phyloP scores from a whole-genome alignment of 2,113 vertebrate genomes.

The Meles meles region DNA sequence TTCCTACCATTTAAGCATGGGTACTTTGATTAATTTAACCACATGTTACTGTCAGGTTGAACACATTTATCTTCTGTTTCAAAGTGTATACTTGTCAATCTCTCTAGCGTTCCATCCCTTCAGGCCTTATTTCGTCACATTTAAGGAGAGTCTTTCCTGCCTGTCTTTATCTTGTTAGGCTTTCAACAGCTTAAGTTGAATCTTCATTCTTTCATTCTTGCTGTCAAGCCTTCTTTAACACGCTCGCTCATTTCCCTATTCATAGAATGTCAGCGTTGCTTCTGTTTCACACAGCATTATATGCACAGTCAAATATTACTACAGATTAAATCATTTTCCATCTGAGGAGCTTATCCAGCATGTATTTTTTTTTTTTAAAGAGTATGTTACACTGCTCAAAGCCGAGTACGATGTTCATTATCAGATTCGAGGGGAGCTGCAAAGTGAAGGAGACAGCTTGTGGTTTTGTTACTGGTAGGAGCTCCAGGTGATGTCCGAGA shows the following conservation, averaged over 20 bases:
- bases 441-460: neutral
- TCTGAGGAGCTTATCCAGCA: neutral
- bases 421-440: neutral
- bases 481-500: neutral
- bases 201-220: slow-evolving; percentile 83
- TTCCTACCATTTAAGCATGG: slow-evolving; percentile 72
- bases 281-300: neutral
- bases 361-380: neutral
- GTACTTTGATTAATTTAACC: slow-evolving; percentile 89
- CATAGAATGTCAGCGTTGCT: slow-evolving; percentile 74
- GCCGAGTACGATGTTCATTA: neutral
- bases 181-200: slow-evolving; percentile 84
- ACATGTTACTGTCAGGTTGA: slow-evolving; percentile 93
- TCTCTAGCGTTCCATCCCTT: slow-evolving; percentile 89
- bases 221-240: slow-evolving; percentile 81
- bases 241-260: slow-evolving; percentile 82
- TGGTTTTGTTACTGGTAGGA: neutral
- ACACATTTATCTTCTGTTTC: slow-evolving; percentile 88
- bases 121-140: slow-evolving; percentile 87
- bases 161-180: slow-evolving; percentile 87
- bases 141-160: slow-evolving; percentile 83
- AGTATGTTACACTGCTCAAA: neutral
- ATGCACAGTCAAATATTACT: slow-evolving; percentile 26
- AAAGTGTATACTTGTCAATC: slow-evolving; percentile 86
- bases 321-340: slow-evolving; percentile 53